Base-by-base conservation (phyloP, 2,888 invertebrate genomes). In the Chrysina gloriosa region DNA sequence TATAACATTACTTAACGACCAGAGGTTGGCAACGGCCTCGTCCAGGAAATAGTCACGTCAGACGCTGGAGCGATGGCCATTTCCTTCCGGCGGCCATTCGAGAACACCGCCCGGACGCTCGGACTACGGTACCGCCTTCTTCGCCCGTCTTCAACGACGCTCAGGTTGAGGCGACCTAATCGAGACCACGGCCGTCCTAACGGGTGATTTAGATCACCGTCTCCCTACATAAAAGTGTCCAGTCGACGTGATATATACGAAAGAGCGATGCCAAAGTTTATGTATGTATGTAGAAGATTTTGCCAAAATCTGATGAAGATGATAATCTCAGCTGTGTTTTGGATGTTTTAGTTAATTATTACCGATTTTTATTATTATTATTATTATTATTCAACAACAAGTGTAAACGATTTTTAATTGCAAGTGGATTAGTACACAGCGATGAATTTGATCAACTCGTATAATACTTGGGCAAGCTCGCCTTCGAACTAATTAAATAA, bases 11-110 rank as follows among this genome's bases (percentile, higher is more conserved):
- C 75, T 75, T 77, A 77, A 58, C 58, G 58, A 73, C 71, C 50
- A 70, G 69, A 68, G 72, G 73, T 71, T 67, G 73, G 69, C 65
- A 71, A 50, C 50, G 21, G 69, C 65, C 68, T 67, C 67, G 61
- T 70, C 71, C 73, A 75, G 78, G 77, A 78, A 75, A 71, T 70
- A 71, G 72, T 73, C 75, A 75, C 73, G 75, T 75, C 74, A 74
- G 72, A 74, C 72, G 71, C 74, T 74, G 76, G 77, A 78, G 76
- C 73, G 74, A 79, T 78, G 73, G 77, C 74, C 72, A 69, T 77
- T 78, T 77, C 77, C 77, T 78, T 79, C 77, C 78, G 77, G 72
- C 75, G 71, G 73, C 79, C 76, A 76, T 77, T 76, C 72, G 71
- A 71, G 72, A 39, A 54, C 54, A 52, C 52, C 39, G 52, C 50